A percentile compares a stretch with the other conserved stretches of the same genome.
phyloP scores from a whole-genome alignment of 2,888 invertebrate genomes.

The Neoitamus cyanurus region DNA sequence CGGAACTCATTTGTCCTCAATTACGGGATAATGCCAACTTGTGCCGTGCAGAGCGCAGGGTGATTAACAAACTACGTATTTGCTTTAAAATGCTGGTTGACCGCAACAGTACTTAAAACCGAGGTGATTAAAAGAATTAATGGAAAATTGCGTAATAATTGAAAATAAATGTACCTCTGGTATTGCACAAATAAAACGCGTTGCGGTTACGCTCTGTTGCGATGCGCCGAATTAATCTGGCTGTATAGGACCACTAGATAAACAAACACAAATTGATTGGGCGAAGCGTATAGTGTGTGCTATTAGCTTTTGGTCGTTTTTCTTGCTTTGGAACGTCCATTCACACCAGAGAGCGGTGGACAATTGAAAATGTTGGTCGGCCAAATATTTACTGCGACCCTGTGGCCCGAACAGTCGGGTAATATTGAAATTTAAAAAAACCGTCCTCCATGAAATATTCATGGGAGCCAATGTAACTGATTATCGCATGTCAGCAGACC shows the following conservation, averaged over 20 bases:
- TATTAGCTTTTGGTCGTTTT: not conserved
- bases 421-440: not conserved
- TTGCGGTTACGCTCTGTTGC: not conserved
- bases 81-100: not conserved
- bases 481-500: constrained; percentile 37
- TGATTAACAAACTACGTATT: not conserved
- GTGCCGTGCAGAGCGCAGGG: not conserved
- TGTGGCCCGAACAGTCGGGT: not conserved
- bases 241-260: not conserved
- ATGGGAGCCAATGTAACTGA: constrained; percentile 19
- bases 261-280: not conserved
- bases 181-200: not conserved
- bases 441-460: constrained; percentile 24
- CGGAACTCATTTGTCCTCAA: not conserved
- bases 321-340: not conserved
- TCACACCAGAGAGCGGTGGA: not conserved
- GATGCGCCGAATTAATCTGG: not conserved
- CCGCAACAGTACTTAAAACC: not conserved
- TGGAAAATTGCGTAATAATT: constrained; percentile 20
- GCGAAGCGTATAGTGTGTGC: not conserved
- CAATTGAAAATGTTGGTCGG: not conserved
- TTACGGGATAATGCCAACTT: not conserved
- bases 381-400: not conserved
- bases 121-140: constrained; percentile 16
- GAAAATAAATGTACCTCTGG: constrained; percentile 9